Evolutionary conservation across 2,888 invertebrate genomes (phyloP), one percentile per base, ranked within the genome.

Genomic region (Silvanus unidentatus): DNA sequence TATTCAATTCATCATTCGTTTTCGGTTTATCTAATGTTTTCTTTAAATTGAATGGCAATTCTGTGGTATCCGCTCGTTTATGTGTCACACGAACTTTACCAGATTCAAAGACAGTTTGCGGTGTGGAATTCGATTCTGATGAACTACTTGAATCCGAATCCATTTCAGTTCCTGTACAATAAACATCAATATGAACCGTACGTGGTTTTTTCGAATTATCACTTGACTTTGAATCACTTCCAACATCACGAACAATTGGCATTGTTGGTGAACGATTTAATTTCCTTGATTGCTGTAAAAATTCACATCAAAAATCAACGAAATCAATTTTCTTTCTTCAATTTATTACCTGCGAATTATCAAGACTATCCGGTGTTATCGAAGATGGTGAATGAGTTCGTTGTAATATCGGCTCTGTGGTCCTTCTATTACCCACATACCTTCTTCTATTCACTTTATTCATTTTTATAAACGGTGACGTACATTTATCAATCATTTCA

Each of bases 161-260:
- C 44, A 68, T 61, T 45, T 73, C 72, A 1, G 84, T 82, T 1
- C 82, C 84, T 0, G 84, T 84, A 60, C 85, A 85, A 60, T 85
- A 85, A 2, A 85, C 85, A 66, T 85, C 85, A 41, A 85, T 85
- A 62, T 85, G 85, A 16, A 85, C 83, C 0, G 84, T 84, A 44
- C 84, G 75, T 9, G 80, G 79, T 58, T 75, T 76, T 51, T 73
- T 73, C 40, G 57, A 57, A 1, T 65, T 54, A 50, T 69, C 69
- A 44, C 59, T 63, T 1, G 60, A 53, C 52, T 63, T 64, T 3
- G 65, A 61, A 35, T 65, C 62, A 9, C 51, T 56, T 4, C 57
- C 53, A n/a, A 54, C 13, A 3, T 32, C 13, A 5, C 8, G 3
- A 22, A 3, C 22, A 22, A 22, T 8, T 49, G n/a, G n/a, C n/a